These are phyloP conservation scores for Menidia beryllina DNA, from an alignment of 2,113 vertebrate genomes.

Conservation along the genomic window DNA sequence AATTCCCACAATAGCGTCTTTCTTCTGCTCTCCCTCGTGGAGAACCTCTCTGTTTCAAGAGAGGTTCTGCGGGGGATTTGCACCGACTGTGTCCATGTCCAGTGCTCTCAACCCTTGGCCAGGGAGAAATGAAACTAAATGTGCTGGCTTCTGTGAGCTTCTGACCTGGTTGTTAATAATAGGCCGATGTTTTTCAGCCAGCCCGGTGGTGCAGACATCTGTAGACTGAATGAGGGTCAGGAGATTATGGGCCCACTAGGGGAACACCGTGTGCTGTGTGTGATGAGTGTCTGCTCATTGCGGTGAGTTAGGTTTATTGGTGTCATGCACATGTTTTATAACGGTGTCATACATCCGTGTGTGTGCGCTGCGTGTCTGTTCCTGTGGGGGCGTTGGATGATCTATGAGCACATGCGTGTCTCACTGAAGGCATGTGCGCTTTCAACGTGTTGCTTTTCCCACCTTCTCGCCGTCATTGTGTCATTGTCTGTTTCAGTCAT, in stretches of 20 bases:
- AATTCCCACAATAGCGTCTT: slow-evolving; percentile 31
- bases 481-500: not conserved
- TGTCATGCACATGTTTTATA: not conserved
- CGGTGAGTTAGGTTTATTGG: slow-evolving; percentile 3
- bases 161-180: slow-evolving; percentile 31
- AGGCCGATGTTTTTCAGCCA: slow-evolving; percentile 19
- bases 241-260: slow-evolving; percentile 16
- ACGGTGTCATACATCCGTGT: not conserved
- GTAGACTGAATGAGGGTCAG: slow-evolving; percentile 3
- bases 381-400: not conserved
- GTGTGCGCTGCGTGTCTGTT: not conserved
- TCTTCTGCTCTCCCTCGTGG: slow-evolving; percentile 1
- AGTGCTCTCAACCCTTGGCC: slow-evolving; percentile 16
- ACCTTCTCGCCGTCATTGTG: not conserved
- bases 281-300: not conserved
- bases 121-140: slow-evolving; percentile 7
- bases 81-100: not conserved
- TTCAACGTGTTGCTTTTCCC: not conserved
- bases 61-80: slow-evolving; percentile 13
- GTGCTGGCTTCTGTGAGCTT: slow-evolving; percentile 17
- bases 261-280: slow-evolving; percentile 25
- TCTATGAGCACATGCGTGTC: not conserved
- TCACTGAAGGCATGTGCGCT: not conserved
- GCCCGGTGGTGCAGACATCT: slow-evolving; percentile 11
- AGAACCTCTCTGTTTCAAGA: slow-evolving; percentile 7